A percentile compares a stretch with the other conserved stretches of the same genome.
Evolutionary conservation across 2,888 invertebrate species (phyloP).

Genomic region (Ormyrus pomaceus): DNA sequence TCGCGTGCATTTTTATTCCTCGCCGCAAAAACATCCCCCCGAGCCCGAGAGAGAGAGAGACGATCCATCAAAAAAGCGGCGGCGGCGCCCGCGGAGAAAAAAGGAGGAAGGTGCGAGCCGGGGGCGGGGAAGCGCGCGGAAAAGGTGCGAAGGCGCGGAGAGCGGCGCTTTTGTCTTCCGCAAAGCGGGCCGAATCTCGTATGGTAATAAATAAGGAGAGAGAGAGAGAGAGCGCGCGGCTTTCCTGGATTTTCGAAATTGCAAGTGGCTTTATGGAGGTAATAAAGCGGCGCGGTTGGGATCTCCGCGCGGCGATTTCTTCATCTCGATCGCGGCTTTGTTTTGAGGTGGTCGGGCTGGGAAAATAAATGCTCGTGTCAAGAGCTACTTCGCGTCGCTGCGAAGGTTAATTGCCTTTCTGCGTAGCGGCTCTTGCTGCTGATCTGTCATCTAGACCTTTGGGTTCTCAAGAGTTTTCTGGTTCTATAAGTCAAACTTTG

Average conservation of each 20-base stretch:
- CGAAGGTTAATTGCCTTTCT: not conserved
- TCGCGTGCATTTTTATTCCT: too few species aligned
- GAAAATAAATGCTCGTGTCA: not conserved
- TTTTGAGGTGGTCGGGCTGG: not conserved
- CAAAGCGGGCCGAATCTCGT: too few species aligned
- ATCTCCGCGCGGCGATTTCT: not conserved
- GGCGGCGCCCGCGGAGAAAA: not conserved
- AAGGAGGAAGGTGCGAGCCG: not conserved
- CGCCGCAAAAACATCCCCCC: too few species aligned
- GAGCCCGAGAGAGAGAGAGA: not conserved
- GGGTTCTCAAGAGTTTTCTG: too few species aligned
- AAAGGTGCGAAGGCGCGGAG: not conserved
- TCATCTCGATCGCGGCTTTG: not conserved
- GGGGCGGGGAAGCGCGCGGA: not conserved
- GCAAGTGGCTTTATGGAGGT: not conserved
- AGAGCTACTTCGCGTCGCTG: not conserved
- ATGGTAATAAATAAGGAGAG: not conserved
- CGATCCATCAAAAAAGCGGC: not conserved
- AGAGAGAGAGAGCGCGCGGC: not conserved
- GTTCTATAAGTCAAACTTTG: too few species aligned
- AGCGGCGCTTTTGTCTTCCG: too few species aligned
- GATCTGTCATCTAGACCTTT: not conserved
- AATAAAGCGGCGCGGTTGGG: not conserved
- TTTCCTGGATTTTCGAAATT: conserved; percentile 7
- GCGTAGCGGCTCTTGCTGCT: not conserved